phyloP scores from a whole-genome alignment of 2,797 vertebrate genomes.

The Petrocephalus sullivani region DNA sequence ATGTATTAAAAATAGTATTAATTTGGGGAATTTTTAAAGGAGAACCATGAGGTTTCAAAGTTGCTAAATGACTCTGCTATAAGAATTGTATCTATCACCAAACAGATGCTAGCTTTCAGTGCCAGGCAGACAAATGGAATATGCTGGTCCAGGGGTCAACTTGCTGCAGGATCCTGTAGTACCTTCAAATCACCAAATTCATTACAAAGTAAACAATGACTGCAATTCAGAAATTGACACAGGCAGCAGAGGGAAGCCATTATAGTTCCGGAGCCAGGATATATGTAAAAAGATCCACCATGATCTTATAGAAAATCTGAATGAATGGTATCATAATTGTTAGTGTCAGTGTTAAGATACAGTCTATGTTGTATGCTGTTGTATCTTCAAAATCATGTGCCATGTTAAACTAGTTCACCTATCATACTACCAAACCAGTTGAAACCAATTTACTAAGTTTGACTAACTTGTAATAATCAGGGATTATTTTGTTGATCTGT shows the following conservation, averaged over 20 bases:
- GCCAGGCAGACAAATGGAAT: background rate
- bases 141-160: background rate
- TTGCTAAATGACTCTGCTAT: background rate
- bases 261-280: background rate
- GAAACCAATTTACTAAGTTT: background rate
- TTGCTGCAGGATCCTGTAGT: background rate
- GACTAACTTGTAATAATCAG: background rate
- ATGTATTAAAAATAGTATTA: background rate
- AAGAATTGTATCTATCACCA: background rate
- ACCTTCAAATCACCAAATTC: background rate
- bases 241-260: background rate
- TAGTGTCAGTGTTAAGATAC: background rate
- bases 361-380: background rate
- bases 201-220: background rate
- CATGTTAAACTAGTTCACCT: background rate
- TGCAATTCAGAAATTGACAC: background rate
- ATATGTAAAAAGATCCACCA: background rate
- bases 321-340: background rate
- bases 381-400: background rate
- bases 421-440: background rate
- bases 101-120: background rate
- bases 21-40: background rate
- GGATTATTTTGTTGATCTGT: background rate
- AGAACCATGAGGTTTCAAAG: background rate
- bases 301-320: background rate